A percentile compares a stretch with the other conserved stretches of the same genome.
These are phyloP conservation scores for Drosophila sp. DNA, from an alignment of 1,140 invertebrate species.

Conservation along the genomic window DNA sequence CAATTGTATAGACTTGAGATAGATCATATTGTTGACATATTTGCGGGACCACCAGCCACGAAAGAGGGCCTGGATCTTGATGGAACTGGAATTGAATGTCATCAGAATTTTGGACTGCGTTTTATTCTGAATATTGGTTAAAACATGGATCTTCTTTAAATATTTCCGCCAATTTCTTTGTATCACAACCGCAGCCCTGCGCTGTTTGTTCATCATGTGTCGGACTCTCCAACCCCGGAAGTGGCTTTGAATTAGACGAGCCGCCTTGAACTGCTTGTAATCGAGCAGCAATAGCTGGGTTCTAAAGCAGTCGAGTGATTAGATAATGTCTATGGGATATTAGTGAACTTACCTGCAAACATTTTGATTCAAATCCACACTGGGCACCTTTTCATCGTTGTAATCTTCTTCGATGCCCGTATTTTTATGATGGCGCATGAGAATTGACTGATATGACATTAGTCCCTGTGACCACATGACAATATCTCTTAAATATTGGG, in stretches of 20 bases:
- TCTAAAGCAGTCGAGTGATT: slow-evolving; percentile 3
- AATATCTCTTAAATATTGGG: too few relatives aligned
- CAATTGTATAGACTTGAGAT: slow-evolving; percentile 33
- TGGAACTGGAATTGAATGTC: slow-evolving; percentile 10
- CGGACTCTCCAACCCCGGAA: slow-evolving; percentile 45
- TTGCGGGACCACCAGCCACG: slow-evolving; percentile 62
- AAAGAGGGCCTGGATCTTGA: slow-evolving; percentile 55
- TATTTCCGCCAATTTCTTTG: slow-evolving; percentile 48
- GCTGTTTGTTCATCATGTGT: fast-evolving
- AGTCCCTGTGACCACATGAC: too few relatives aligned
- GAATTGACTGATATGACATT: too few relatives aligned
- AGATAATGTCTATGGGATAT: background rate
- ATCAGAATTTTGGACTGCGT: slow-evolving; percentile 13
- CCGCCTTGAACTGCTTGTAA: slow-evolving; percentile 66
- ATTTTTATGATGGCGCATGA: too few relatives aligned
- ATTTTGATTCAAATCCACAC: background rate
- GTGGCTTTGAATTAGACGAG: slow-evolving; percentile 53
- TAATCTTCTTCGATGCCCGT: too few relatives aligned
- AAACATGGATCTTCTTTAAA: background rate
- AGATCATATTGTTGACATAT: slow-evolving; percentile 44
- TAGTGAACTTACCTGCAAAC: background rate
- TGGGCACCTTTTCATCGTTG: too few relatives aligned
- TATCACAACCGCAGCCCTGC: slow-evolving; percentile 38
- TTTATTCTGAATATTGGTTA: background rate
- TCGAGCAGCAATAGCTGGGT: slow-evolving; percentile 48